Conservation (phyloP, 1,140 invertebrate genomes). For the Cyphomyrmex costatus region DNA sequence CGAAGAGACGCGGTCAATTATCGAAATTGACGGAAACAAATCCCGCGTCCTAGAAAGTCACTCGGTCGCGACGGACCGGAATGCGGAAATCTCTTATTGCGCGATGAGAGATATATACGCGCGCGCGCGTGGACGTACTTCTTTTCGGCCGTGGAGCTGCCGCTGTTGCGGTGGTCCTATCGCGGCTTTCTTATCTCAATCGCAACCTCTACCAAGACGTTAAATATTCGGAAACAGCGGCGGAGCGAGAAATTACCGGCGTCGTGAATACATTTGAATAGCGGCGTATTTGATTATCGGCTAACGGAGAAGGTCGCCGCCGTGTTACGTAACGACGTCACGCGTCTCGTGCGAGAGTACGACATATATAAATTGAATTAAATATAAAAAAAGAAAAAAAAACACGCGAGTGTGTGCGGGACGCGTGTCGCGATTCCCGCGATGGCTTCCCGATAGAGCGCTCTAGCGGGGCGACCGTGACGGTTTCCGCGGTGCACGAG, state of each 20-base stretch:
- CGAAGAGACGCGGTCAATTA: slow-evolving; percentile 40
- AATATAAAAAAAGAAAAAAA: neutral
- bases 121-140: neutral
- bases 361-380: slow-evolving; percentile 32
- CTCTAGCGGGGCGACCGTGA: slow-evolving; percentile 39
- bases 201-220: neutral
- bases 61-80: slow-evolving; percentile 27
- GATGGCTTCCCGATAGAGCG: slow-evolving; percentile 39
- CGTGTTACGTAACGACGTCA: slow-evolving; percentile 19
- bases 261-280: slow-evolving; percentile 15
- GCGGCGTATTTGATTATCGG: slow-evolving; percentile 11
- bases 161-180: neutral
- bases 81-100: slow-evolving; percentile 50
- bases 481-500: slow-evolving; percentile 48
- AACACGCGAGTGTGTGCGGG: neutral
- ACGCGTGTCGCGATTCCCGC: neutral
- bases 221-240: neutral
- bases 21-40: slow-evolving; percentile 49
- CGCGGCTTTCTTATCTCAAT: slow-evolving; percentile 9
- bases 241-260: neutral
- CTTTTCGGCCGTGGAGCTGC: neutral
- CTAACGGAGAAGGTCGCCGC: slow-evolving; percentile 2
- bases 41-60: slow-evolving; percentile 34
- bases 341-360: neutral
- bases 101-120: neutral